Conservation (phyloP, 1,140 invertebrate species). For the Pachypeltis micranthus region DNA sequence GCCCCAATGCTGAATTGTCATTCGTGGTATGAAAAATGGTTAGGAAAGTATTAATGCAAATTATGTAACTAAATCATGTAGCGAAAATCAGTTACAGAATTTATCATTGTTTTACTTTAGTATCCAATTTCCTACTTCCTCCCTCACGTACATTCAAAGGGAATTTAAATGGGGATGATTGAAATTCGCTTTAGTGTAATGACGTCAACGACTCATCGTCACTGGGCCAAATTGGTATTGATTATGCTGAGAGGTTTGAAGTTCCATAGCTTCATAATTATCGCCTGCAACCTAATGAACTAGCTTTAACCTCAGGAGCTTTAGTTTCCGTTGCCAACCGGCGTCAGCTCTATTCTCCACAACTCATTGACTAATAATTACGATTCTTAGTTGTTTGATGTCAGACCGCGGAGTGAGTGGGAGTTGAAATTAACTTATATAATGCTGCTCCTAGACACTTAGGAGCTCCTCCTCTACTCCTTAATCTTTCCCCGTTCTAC, state of each 20-base stretch:
- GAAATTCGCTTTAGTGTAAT: not conserved
- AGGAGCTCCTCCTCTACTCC: not conserved
- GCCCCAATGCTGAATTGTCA: too few species aligned
- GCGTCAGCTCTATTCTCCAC: too few species aligned
- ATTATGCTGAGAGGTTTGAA: not conserved
- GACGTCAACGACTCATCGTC: too few species aligned
- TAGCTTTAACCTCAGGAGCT: not conserved
- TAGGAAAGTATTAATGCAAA: too few species aligned
- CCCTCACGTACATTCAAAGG: too few species aligned
- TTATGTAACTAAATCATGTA: too few species aligned
- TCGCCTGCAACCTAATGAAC: not conserved
- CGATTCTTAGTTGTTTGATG: slow-evolving; percentile 5
- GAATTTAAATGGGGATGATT: too few species aligned
- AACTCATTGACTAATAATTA: slow-evolving; percentile 5
- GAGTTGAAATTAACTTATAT: not conserved
- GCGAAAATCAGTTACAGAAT: too few species aligned
- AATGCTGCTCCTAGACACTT: not conserved
- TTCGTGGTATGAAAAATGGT: too few species aligned
- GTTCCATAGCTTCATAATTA: slow-evolving; percentile 1
- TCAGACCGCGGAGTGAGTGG: not conserved
- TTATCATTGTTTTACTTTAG: too few species aligned
- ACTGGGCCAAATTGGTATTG: slow-evolving; percentile 4
- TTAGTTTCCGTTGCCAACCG: not conserved
- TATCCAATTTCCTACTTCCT: too few species aligned
- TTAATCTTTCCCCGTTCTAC: not conserved